Conservation (phyloP, 2,888 invertebrate species). For the Drosophila flavopinicola region DNA sequence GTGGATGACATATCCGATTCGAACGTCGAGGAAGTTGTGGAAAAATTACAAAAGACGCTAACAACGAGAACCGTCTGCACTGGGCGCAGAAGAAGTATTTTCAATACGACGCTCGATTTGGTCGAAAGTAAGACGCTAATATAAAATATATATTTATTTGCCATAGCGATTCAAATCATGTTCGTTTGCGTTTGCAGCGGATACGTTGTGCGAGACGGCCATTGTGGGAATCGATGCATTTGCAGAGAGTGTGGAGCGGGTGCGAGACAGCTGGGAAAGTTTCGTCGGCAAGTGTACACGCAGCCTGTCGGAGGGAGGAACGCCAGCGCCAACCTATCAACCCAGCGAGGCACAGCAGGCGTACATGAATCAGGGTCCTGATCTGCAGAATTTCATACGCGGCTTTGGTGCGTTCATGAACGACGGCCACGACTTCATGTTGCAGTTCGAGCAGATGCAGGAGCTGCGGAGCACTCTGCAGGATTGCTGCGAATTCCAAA, state of each 20-base stretch:
- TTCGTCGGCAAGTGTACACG: constrained; percentile 10
- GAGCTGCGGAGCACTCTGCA: constrained; percentile 58
- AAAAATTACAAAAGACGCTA: constrained; percentile 28
- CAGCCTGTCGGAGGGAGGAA: constrained; percentile 14
- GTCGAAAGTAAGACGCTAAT: constrained; percentile 5
- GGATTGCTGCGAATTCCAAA: constrained; percentile 43
- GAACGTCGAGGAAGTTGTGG: constrained; percentile 30
- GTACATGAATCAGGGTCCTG: constrained; percentile 64
- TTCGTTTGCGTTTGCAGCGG: constrained; percentile 5
- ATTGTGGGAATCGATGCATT: constrained; percentile 22
- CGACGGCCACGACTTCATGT: constrained; percentile 59
- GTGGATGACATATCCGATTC: constrained; percentile 47
- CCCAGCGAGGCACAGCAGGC: constrained; percentile 69
- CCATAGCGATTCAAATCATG: background rate
- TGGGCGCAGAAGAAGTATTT: constrained; percentile 13
- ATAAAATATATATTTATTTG: background rate
- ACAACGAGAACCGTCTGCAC: constrained; percentile 6
- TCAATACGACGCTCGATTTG: constrained; percentile 24
- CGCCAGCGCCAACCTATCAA: constrained; percentile 1
- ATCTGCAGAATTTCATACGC: constrained; percentile 68
- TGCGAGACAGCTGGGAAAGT: constrained; percentile 65
- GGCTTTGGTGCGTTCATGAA: constrained; percentile 68
- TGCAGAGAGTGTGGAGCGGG: constrained; percentile 52
- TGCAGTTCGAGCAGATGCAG: constrained; percentile 57
- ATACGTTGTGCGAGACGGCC: background rate